Evolutionary conservation across 1,140 invertebrate species (phyloP), one percentile per base, ranked within the genome.

Genomic region (Brachionus sp.): DNA sequence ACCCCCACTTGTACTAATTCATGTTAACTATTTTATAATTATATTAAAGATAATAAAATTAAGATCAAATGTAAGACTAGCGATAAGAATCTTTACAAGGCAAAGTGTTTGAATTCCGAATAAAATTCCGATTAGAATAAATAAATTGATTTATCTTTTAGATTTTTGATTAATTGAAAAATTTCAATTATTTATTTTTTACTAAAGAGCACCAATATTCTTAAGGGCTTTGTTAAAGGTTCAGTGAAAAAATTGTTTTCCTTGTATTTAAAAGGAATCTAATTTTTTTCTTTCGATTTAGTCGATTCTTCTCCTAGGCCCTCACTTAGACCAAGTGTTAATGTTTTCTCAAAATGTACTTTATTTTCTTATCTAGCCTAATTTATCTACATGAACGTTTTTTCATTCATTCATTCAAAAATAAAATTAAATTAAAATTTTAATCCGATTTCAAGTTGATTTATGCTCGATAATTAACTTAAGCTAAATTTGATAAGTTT

Each of bases 191-290:
- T 70, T 70, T 29, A 29, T 29, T 70, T 39, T n/a, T 37, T 64
- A 2, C 25, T 33, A 70, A 70, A 70, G 66, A 70, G 66, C 66
- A 70, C n/a, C 16, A 39, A 42, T 33, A 37, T 44, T 39, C 66
- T 70, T 70, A 35, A 16, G 10, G 33, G 16, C 35, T 37, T 19
- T 70, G 33, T 37, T 70, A 70, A 70, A 70, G 66, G 66, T 70
- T 70, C 66, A 70, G 16, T 70, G 66, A 70, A 70, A 70, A 70
- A 37, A 70, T 66, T 66, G 64, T 66, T 66, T 66, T 66, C 64
- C 64, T 66, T 66, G 33, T 33, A 66, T 66, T 37, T 66, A 66
- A 66, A 66, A 66, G 64, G 64, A 66, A 33, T 66, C 64, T 66
- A 66, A 37, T 37, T 37, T 66, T 57, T 42, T 10, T 42, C 6